Conservation (phyloP, 1,140 invertebrate species). For the Drosophila asahinai region DNA sequence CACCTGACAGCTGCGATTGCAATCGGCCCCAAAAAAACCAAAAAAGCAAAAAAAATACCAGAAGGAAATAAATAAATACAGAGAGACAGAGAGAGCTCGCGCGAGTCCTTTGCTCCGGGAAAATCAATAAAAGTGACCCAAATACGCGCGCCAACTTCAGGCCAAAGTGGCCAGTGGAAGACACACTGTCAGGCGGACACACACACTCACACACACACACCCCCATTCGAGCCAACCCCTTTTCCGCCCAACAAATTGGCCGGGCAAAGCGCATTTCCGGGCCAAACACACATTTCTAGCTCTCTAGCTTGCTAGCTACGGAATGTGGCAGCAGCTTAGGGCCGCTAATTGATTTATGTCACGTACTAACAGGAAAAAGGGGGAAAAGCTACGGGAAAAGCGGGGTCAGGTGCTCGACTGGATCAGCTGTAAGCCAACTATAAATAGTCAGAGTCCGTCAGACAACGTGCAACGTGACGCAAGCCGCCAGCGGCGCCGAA, state of each 20-base stretch:
- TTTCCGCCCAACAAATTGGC: conserved; percentile 33
- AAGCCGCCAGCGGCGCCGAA: conserved; percentile 30
- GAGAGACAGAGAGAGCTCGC: neutral
- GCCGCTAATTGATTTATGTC: conserved; percentile 81
- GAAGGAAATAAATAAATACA: conserved; percentile 16
- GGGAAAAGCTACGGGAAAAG: conserved; percentile 6
- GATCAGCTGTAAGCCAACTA: conserved; percentile 37
- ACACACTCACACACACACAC: neutral
- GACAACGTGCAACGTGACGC: conserved; percentile 68
- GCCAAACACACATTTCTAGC: conserved; percentile 16
- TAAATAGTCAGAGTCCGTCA: conserved; percentile 61
- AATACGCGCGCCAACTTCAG: conserved; percentile 76
- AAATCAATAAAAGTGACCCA: conserved; percentile 82
- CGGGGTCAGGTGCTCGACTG: conserved; percentile 18
- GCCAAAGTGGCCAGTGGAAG: conserved; percentile 42
- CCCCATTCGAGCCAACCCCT: neutral
- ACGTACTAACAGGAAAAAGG: conserved; percentile 39
- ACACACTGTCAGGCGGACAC: conserved; percentile 26
- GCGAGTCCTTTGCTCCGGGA: conserved; percentile 32
- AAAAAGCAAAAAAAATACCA: conserved; percentile 4
- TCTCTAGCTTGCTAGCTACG: conserved; percentile 7
- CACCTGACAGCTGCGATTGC: conserved; percentile 67
- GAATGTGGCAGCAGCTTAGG: conserved; percentile 66
- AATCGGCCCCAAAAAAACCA: conserved; percentile 51
- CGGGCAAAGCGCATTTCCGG: conserved; percentile 72